These are phyloP conservation scores for Himalopsyche tibetana DNA, from an alignment of 2,888 invertebrate genomes.

Conservation along the genomic window DNA sequence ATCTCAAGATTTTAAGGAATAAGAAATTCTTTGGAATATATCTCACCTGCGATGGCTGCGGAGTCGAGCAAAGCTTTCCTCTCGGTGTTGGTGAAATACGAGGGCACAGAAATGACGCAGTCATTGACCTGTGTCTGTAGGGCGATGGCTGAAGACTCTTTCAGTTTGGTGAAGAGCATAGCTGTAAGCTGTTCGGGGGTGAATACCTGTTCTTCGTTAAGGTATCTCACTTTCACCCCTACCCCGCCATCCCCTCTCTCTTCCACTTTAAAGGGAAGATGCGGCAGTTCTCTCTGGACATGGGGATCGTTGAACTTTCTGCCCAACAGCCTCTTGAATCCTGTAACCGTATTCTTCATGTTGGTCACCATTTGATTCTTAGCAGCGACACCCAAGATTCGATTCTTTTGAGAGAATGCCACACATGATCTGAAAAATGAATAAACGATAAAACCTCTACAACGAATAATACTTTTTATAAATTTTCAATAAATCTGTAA, in stretches of 20 bases:
- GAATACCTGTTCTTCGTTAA: slow-evolving; percentile 90
- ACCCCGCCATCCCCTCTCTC: slow-evolving; percentile 87
- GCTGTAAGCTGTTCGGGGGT: slow-evolving; percentile 94
- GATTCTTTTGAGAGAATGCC: slow-evolving; percentile 94
- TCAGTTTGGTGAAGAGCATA: slow-evolving; percentile 97
- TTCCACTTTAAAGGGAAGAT: slow-evolving; percentile 87
- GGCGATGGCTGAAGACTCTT: slow-evolving; percentile 91
- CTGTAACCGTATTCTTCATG: slow-evolving; percentile 96
- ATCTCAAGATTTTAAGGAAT: too few species aligned
- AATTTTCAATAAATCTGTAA: too few species aligned
- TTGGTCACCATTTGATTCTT: slow-evolving; percentile 98
- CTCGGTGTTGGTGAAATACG: slow-evolving; percentile 96
- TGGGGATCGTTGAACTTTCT: slow-evolving; percentile 92
- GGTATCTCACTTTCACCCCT: slow-evolving; percentile 92
- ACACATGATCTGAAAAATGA: slow-evolving; percentile 89
- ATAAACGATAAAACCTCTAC: neutral
- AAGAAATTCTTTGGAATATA: too few species aligned
- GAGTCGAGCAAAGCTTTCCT: slow-evolving; percentile 94
- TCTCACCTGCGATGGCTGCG: slow-evolving; percentile 89
- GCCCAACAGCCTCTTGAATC: slow-evolving; percentile 95
- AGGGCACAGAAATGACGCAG: slow-evolving; percentile 95
- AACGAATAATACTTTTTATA: too few species aligned
- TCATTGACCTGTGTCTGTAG: slow-evolving; percentile 94
- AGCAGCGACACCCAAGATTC: slow-evolving; percentile 96
- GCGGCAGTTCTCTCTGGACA: slow-evolving; percentile 88